These are phyloP conservation scores for Parnassius apollo DNA, from an alignment of 2,888 invertebrate species.

Conservation along the genomic window DNA sequence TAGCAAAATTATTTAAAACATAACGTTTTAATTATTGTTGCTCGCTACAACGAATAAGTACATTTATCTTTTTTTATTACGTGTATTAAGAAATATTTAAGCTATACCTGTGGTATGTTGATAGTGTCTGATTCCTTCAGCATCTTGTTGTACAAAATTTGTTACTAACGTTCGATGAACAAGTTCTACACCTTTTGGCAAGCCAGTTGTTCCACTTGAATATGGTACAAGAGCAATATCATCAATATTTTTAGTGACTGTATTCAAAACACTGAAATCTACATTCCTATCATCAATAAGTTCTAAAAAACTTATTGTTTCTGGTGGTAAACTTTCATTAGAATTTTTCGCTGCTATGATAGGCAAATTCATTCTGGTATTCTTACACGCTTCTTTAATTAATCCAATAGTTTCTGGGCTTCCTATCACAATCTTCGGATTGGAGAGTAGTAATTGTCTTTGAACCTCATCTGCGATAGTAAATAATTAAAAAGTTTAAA, in stretches of 20 bases:
- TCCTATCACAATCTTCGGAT: conserved; percentile 83
- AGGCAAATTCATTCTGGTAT: conserved; percentile 69
- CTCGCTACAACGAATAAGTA: too few relatives aligned
- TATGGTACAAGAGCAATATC: conserved; percentile 86
- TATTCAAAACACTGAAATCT: conserved; percentile 70
- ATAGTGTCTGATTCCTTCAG: conserved; percentile 40
- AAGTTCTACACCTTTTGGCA: conserved; percentile 87
- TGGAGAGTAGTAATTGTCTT: conserved; percentile 81
- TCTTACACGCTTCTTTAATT: conserved; percentile 66
- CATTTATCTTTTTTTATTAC: too few relatives aligned
- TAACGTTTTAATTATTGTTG: too few relatives aligned
- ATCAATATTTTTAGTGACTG: conserved; percentile 58
- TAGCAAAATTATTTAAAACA: too few relatives aligned
- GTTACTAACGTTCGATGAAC: conserved; percentile 80
- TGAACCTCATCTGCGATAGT: conserved; percentile 84
- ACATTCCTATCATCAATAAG: conserved; percentile 66
- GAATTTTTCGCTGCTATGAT: conserved; percentile 59
- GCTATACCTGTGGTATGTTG: conserved; percentile 53
- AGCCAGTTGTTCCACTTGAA: conserved; percentile 92
- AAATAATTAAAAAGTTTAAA: neutral
- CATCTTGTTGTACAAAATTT: conserved; percentile 59
- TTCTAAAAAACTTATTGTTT: conserved; percentile 82
- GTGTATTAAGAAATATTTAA: too few relatives aligned
- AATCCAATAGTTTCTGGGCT: conserved; percentile 68
- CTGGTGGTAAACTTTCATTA: conserved; percentile 56